Conservation (phyloP, 2,113 vertebrate species). For the Empidonax traillii region DNA sequence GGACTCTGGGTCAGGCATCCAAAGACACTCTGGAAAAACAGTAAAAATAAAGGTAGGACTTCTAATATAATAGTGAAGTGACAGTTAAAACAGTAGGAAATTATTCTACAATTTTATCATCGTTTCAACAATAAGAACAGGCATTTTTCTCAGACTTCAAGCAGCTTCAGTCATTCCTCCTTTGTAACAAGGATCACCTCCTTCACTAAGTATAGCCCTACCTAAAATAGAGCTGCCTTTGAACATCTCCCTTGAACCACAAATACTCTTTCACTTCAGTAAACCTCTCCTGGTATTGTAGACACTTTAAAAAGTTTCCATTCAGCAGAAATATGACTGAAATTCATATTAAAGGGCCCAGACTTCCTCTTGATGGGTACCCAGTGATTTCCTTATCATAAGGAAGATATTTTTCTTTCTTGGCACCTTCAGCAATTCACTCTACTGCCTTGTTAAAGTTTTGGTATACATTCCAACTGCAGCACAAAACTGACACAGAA, state of each 20-base stretch:
- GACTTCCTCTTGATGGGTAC: background rate
- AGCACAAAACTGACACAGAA: background rate
- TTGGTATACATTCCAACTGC: background rate
- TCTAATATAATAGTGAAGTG: background rate
- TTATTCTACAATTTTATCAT: background rate
- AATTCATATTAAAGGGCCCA: background rate
- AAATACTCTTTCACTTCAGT: background rate
- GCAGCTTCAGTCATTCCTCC: background rate
- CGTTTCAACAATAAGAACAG: background rate
- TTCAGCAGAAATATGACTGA: background rate
- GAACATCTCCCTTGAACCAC: background rate
- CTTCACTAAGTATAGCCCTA: background rate
- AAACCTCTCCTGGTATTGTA: background rate
- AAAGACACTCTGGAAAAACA: background rate
- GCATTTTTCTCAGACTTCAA: background rate
- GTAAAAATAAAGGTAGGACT: background rate
- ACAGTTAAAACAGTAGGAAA: background rate
- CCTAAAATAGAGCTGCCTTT: background rate
- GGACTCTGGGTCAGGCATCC: background rate
- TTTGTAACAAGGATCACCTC: background rate
- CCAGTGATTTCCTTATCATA: background rate
- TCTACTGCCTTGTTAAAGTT: background rate
- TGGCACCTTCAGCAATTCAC: background rate
- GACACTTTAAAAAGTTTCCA: background rate
- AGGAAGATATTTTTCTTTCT: background rate